phyloP scores from a whole-genome alignment of 2,797 vertebrate species.

The Garrulus glandarius region DNA sequence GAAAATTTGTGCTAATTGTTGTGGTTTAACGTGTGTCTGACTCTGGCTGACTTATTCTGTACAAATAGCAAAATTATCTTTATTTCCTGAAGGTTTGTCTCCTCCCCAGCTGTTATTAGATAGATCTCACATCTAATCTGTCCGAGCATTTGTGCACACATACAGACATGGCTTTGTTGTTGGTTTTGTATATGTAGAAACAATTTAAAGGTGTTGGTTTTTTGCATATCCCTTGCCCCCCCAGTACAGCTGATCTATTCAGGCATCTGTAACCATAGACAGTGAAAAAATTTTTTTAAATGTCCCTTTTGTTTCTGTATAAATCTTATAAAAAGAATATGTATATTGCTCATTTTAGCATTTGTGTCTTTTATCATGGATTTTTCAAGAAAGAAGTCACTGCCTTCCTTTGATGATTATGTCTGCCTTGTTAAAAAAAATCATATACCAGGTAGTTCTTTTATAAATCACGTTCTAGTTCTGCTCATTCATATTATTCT shows the following conservation, averaged over 20 bases:
- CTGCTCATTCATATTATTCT: background rate
- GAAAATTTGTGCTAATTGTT: background rate
- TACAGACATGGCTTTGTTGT: background rate
- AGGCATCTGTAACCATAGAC: background rate
- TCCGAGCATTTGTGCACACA: background rate
- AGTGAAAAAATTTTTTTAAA: background rate
- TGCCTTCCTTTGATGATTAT: background rate
- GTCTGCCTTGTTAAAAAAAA: background rate
- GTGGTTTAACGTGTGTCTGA: background rate
- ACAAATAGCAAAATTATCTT: background rate
- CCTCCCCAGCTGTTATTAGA: background rate
- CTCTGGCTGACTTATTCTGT: background rate
- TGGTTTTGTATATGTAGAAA: background rate
- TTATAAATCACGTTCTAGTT: background rate
- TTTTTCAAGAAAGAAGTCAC: background rate
- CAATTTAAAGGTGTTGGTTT: background rate
- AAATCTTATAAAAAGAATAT: background rate
- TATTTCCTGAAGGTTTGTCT: background rate
- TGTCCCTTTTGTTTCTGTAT: background rate
- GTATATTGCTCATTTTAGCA: background rate
- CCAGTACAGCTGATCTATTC: background rate
- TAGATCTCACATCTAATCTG: background rate
- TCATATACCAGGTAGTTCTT: background rate
- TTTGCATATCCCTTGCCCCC: fast-evolving
- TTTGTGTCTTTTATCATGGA: background rate